Evolutionary conservation across 1,140 invertebrate species (phyloP), one percentile per base, ranked within the genome.

Genomic region (Campodea augens): DNA sequence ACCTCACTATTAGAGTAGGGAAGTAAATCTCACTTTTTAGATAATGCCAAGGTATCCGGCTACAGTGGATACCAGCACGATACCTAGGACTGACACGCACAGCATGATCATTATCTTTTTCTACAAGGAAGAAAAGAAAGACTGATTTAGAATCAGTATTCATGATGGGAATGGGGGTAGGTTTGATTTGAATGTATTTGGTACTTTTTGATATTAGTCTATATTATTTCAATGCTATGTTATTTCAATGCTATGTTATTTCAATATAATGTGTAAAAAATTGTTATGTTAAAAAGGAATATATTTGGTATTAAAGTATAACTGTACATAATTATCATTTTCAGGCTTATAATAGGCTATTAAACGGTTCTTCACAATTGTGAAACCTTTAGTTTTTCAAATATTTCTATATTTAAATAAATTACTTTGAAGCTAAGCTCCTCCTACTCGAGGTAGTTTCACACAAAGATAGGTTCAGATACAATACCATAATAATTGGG

Each of bases 101-200:
- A 72, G 64, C 51, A 71, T 55, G 51, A 71, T 72, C 57, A 70
- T 68, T 45, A 71, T 71, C 57, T 71, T 70, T 63, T 71, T 71
- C 69, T 71, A 61, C 60, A 70, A 65, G 52, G 45, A 43, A 44
- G 47, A 51, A 32, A 46, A 48, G 47, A 49, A 51, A 50, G 36
- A 49, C 40, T 45, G 37, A 42, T 36, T 37, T 20, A 41, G 15
- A 41, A 21, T 18, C 22, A 41, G 22, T 41, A 41, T n/a, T n/a
- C 19, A 39, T 20, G 13, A 41, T 21, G 22, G 15, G 15, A 44
- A 13, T 19, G 19, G 21, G 13, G 13, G 19, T 22, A 13, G 23
- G n/a, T 2, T 3, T 20, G 13, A 20, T 21, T 41, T 13, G 22
- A n/a, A 41, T n/a, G 39, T 13, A 39, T n/a, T 21, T n/a, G 15